Evolutionary conservation across 2,797 vertebrate genomes (phyloP).

Genomic region (Pseudochromis fuscus): DNA sequence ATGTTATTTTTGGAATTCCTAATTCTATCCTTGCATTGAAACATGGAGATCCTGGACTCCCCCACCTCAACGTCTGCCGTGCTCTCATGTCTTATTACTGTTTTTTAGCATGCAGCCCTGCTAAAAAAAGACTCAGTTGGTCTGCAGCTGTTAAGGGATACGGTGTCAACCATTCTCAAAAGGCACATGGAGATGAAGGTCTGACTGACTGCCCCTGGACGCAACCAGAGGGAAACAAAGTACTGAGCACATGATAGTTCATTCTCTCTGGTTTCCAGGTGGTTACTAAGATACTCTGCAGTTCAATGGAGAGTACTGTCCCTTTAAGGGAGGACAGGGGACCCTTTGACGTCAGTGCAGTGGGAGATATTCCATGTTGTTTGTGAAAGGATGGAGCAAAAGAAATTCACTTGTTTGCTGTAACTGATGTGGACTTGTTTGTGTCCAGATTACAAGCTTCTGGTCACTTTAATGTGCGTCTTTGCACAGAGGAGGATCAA

Average conservation of each 20-base stretch:
- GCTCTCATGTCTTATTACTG: conserved; percentile 54
- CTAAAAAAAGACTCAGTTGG: conserved; percentile 81
- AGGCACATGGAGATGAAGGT: conserved; percentile 26
- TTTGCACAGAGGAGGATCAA: conserved; percentile 41
- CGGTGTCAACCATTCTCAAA: conserved; percentile 55
- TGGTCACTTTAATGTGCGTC: conserved; percentile 11
- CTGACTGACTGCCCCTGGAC: conserved; percentile 13
- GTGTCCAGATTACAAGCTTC: conserved; percentile 19
- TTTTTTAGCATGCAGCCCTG: conserved; percentile 54
- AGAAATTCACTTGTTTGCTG: conserved; percentile 36
- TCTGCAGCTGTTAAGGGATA: conserved; percentile 81
- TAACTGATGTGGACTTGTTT: conserved; percentile 20
- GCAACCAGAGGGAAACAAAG: conserved; percentile 38
- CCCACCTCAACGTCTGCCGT: conserved; percentile 1
- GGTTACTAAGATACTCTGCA: conserved; percentile 37
- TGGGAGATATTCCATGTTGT: conserved; percentile 72
- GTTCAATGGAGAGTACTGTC: conserved; percentile 48
- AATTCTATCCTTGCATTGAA: conserved; percentile 22
- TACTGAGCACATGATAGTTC: conserved; percentile 7
- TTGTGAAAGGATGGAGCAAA: conserved; percentile 64
- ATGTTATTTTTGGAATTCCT: conserved; percentile 12
- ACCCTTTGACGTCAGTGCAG: conserved; percentile 79
- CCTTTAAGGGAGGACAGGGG: conserved; percentile 79
- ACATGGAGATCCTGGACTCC: background rate
- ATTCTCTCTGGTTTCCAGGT: conserved; percentile 23